Evolutionary conservation across 2,797 vertebrate genomes (phyloP).

Genomic region (Myotis daubentonii): DNA sequence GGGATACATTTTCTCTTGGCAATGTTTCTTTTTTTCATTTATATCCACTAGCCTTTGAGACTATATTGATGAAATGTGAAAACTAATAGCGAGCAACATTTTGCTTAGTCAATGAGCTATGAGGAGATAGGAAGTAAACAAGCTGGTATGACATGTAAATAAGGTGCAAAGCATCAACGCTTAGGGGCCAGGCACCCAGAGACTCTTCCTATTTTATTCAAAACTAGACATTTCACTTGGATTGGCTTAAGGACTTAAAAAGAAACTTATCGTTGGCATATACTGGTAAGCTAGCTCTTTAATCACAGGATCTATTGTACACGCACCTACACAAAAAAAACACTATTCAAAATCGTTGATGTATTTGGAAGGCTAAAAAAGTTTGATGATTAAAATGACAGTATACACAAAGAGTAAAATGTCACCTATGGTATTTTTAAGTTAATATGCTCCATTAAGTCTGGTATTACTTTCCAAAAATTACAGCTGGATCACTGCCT

Average conservation of each 20-base stretch:
- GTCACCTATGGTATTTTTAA: not conserved
- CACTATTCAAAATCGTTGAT: not conserved
- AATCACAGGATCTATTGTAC: not conserved
- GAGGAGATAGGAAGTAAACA: conserved; percentile 57
- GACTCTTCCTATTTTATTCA: conserved; percentile 66
- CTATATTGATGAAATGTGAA: not conserved
- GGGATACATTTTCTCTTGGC: not conserved
- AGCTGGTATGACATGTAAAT: conserved; percentile 50
- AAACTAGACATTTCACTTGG: conserved; percentile 41
- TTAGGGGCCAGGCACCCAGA: not conserved
- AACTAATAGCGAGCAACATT: conserved; percentile 5
- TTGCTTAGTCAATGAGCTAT: conserved; percentile 42
- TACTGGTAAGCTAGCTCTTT: not conserved
- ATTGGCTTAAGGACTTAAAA: conserved; percentile 4
- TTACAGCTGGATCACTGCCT: conserved; percentile 55
- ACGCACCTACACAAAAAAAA: not conserved
- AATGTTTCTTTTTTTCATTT: not conserved
- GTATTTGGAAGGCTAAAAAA: conserved; percentile 30
- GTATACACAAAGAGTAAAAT: not conserved
- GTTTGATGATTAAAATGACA: not conserved
- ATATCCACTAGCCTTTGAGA: not conserved
- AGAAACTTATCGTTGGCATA: not conserved
- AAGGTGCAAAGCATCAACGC: conserved; percentile 31
- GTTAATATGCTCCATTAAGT: conserved; percentile 34
- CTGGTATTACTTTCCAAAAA: conserved; percentile 37